Conservation (phyloP, 2,113 vertebrate genomes). For the Isichthys henryi region DNA sequence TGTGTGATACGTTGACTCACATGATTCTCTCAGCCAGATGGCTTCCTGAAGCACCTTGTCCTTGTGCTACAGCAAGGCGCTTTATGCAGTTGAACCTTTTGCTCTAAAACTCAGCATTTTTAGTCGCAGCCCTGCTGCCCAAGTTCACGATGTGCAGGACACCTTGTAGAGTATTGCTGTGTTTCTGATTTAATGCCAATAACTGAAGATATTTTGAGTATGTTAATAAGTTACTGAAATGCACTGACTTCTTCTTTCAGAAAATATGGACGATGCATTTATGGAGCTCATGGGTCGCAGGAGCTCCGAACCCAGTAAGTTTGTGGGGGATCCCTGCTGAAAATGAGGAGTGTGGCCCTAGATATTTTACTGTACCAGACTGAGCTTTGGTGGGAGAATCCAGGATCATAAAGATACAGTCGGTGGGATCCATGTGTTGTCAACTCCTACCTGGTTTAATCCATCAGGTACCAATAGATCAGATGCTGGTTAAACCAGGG, state of each 20-base stretch:
- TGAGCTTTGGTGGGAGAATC: neutral
- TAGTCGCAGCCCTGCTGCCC: neutral
- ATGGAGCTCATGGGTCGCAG: conserved; percentile 89
- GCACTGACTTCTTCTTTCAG: conserved; percentile 45
- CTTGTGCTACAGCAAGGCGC: neutral
- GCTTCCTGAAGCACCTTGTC: neutral
- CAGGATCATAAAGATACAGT: neutral
- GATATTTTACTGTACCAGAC: neutral
- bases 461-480: neutral
- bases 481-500: neutral
- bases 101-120: neutral
- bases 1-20: neutral
- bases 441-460: neutral
- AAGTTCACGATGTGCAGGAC: neutral
- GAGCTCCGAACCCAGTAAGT: conserved; percentile 64
- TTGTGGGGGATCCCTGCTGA: neutral
- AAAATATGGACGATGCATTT: conserved; percentile 89
- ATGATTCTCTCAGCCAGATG: neutral
- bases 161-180: neutral
- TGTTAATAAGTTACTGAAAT: neutral
- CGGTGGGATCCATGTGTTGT: neutral
- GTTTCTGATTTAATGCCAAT: neutral
- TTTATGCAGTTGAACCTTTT: neutral
- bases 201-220: neutral
- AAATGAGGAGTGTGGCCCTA: neutral